These are phyloP conservation scores for Dipodomys stephensi DNA, from an alignment of 2,113 vertebrate genomes.

Conservation along the genomic window DNA sequence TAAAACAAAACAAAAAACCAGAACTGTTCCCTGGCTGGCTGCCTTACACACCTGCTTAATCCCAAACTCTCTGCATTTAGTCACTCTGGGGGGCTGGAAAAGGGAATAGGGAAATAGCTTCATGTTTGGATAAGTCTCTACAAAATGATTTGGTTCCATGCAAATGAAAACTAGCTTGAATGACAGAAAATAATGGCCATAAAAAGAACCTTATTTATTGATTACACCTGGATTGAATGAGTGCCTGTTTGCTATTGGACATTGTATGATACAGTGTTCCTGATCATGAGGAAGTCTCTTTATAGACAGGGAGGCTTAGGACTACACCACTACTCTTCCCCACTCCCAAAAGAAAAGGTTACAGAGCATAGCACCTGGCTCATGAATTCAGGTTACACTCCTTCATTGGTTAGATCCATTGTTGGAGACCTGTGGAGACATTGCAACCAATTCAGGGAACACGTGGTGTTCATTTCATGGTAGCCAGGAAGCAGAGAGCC, in stretches of 20 bases:
- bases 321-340: not conserved
- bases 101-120: not conserved
- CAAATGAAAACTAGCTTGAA: not conserved
- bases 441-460: not conserved
- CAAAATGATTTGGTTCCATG: not conserved
- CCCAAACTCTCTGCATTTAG: not conserved
- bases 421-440: not conserved
- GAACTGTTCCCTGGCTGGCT: not conserved
- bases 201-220: not conserved
- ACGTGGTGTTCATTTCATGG: not conserved
- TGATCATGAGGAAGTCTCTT: not conserved
- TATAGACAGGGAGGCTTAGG: too few species aligned
- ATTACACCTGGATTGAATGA: not conserved
- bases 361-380: not conserved
- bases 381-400: too few species aligned
- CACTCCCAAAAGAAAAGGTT: too few species aligned
- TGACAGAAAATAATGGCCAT: not conserved
- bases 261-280: too few species aligned
- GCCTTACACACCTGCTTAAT: fast-evolving
- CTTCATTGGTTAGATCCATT: not conserved
- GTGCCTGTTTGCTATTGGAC: not conserved
- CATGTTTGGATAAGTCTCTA: not conserved
- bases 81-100: too few species aligned
- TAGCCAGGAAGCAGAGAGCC: too few species aligned
- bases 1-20: not conserved